These are phyloP conservation scores for Pseudochaenichthys georgianus DNA, from an alignment of 2,797 vertebrate genomes.

Conservation along the genomic window DNA sequence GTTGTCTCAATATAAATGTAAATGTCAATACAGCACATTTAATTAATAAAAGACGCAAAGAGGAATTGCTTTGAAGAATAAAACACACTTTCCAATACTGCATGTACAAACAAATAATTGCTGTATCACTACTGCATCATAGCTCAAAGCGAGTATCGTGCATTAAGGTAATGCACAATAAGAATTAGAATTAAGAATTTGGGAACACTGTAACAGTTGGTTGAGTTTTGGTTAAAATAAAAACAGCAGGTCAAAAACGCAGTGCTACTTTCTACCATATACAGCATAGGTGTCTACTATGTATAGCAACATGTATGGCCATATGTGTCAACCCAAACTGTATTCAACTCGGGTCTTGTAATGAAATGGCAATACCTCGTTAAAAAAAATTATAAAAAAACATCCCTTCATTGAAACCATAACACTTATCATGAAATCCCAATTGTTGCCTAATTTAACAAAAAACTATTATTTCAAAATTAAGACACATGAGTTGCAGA, in stretches of 20 bases:
- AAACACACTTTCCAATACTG: conserved; percentile 41
- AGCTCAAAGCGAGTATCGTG: conserved; percentile 26
- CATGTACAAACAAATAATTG: conserved; percentile 35
- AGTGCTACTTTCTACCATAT: conserved; percentile 37
- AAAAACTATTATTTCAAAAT: conserved; percentile 52
- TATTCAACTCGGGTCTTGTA: conserved; percentile 23
- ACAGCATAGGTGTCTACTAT: conserved; percentile 44
- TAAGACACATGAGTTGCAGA: conserved; percentile 74
- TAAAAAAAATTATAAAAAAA: conserved; percentile 3
- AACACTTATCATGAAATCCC: conserved; percentile 27
- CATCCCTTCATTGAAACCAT: conserved; percentile 20
- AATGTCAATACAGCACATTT: conserved; percentile 27
- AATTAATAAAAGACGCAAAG: neutral
- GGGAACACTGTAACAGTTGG: conserved; percentile 11
- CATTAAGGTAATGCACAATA: conserved; percentile 30
- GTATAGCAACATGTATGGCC: conserved; percentile 31
- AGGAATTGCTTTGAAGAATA: conserved; percentile 15
- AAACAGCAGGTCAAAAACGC: conserved; percentile 48
- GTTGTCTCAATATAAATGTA: conserved; percentile 22
- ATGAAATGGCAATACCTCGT: conserved; percentile 32
- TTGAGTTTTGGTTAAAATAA: conserved; percentile 59
- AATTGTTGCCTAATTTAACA: conserved; percentile 34
- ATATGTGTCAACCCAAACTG: conserved; percentile 33
- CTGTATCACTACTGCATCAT: conserved; percentile 52
- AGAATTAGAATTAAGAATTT: conserved; percentile 20